Conservation (phyloP, 2,888 invertebrate species). For the Ennomos fuscantarius region DNA sequence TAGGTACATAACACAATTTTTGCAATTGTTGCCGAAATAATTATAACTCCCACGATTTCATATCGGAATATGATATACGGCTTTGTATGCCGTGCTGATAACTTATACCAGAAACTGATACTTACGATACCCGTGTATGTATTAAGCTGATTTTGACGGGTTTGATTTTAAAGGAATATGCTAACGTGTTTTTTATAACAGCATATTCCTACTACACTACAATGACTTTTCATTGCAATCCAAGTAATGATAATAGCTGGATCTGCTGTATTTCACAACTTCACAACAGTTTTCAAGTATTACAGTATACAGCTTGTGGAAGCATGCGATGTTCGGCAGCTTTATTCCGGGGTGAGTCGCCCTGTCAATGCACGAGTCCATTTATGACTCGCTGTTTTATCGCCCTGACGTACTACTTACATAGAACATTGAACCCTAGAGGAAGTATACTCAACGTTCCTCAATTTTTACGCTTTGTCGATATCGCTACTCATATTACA, state of each 20-base stretch:
- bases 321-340: conserved; percentile 42
- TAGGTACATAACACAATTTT: conserved; percentile 80
- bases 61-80: conserved; percentile 48
- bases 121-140: not conserved
- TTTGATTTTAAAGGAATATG: no score
- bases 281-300: no score
- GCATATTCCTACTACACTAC: no score
- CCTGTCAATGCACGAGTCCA: conserved; percentile 76
- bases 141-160: conserved; percentile 5
- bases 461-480: conserved; percentile 66
- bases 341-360: conserved; percentile 70
- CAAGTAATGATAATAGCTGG: no score
- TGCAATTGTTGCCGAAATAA: conserved; percentile 84
- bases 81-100: conserved; percentile 45
- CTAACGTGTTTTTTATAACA: no score
- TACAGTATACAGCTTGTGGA: no score
- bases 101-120: conserved; percentile 15
- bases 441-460: conserved; percentile 74
- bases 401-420: conserved; percentile 64
- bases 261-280: no score
- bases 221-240: no score
- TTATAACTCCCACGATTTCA: conserved; percentile 69
- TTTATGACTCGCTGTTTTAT: conserved; percentile 77
- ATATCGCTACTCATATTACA: conserved; percentile 51
- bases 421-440: conserved; percentile 80